These are phyloP conservation scores for Loripinus fragilis DNA, from an alignment of 2,888 invertebrate species.

Conservation along the genomic window DNA sequence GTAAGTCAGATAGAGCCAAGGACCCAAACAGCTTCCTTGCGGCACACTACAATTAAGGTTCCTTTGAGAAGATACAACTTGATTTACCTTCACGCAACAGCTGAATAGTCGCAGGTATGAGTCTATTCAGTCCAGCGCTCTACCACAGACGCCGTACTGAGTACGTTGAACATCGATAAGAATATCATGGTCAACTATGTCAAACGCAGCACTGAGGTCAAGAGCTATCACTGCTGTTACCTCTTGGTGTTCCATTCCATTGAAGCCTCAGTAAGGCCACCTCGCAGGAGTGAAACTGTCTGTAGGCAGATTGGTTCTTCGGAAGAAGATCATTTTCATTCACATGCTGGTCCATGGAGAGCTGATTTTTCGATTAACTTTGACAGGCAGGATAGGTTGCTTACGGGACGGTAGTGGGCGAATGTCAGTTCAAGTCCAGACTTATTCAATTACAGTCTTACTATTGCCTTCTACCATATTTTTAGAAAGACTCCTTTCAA, in stretches of 20 bases:
- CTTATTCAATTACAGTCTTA: slow-evolving; percentile 40
- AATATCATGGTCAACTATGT: slow-evolving; percentile 51
- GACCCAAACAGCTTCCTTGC: slow-evolving; percentile 38
- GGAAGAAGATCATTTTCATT: slow-evolving; percentile 27
- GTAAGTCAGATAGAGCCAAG: slow-evolving; percentile 41
- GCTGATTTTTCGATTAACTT: slow-evolving; percentile 45
- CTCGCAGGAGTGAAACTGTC: slow-evolving; percentile 41
- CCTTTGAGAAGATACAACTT: slow-evolving; percentile 7
- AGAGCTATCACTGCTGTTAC: slow-evolving; percentile 44
- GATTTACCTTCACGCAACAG: slow-evolving; percentile 21
- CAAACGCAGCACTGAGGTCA: slow-evolving; percentile 50
- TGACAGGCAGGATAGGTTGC: slow-evolving; percentile 42
- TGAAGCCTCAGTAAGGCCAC: slow-evolving; percentile 34
- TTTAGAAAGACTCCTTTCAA: too few species aligned
- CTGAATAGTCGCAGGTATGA: slow-evolving; percentile 32
- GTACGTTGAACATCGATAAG: slow-evolving; percentile 24
- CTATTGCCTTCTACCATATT: too few species aligned
- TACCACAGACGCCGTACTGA: slow-evolving; percentile 31
- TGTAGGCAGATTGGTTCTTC: slow-evolving; percentile 45
- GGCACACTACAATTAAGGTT: slow-evolving; percentile 25
- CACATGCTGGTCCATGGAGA: too few species aligned
- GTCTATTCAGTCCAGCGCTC: slow-evolving; percentile 28
- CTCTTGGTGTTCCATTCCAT: slow-evolving; percentile 48
- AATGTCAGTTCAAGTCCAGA: slow-evolving; percentile 35
- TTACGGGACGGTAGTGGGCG: slow-evolving; percentile 38